Evolutionary conservation across 2,113 vertebrate species (phyloP).

Genomic region (Daphoenositta chrysoptera): DNA sequence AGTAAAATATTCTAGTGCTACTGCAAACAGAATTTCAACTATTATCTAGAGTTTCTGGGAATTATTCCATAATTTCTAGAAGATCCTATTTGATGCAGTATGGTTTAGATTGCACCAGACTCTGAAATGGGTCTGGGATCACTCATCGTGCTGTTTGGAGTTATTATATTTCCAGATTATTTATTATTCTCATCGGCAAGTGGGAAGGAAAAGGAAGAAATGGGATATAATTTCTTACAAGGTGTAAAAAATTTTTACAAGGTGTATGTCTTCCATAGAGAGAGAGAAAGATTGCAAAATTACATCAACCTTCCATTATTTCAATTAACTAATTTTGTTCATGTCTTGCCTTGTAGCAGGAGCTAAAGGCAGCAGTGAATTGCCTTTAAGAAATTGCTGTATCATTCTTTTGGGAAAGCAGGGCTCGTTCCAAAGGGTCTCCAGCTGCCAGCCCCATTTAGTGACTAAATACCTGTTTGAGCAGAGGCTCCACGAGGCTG

Average conservation of each 20-base stretch:
- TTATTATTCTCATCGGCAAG: neutral
- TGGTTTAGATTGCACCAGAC: neutral
- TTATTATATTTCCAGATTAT: neutral
- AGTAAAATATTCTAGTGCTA: neutral
- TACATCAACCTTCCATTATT: neutral
- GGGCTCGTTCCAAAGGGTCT: neutral
- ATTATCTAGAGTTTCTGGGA: neutral
- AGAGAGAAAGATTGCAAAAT: neutral
- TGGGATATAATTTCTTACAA: neutral
- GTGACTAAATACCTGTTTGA: constrained; percentile 34
- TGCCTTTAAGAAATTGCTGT: neutral
- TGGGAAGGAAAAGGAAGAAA: neutral
- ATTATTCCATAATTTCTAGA: neutral
- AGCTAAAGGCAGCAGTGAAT: neutral
- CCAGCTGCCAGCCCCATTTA: constrained; percentile 1
- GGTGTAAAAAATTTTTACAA: neutral
- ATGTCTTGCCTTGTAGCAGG: neutral
- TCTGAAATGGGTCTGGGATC: neutral
- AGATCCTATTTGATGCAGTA: neutral
- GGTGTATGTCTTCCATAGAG: neutral
- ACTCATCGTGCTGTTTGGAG: neutral
- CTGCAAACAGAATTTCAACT: neutral
- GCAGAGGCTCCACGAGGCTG: constrained; percentile 14
- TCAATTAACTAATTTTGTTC: neutral
- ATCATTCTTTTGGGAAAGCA: neutral